A percentile compares a stretch with the other conserved stretches of the same genome.
Conservation (phyloP, 2,797 vertebrate species). For the Mormyrus proboscirostris region DNA sequence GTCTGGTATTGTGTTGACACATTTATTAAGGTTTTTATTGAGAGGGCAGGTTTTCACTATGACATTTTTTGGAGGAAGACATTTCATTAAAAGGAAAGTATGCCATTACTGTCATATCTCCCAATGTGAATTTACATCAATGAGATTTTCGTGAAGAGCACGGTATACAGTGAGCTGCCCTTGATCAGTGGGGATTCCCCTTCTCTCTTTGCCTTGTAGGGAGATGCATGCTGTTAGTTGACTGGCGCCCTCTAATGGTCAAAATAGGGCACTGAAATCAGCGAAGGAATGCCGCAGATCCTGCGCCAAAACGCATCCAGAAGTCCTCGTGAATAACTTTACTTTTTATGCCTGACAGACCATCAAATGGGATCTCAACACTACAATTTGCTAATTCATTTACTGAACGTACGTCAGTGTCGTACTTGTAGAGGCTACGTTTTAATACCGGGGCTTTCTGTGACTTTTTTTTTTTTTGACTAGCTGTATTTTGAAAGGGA, state of each 20-base stretch:
- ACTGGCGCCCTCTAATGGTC: slow-evolving; percentile 19
- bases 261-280: background rate
- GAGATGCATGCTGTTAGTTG: background rate
- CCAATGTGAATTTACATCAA: slow-evolving; percentile 10
- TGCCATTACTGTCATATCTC: background rate
- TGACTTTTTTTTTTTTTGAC: background rate
- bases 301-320: background rate
- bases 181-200: background rate
- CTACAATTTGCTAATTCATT: background rate
- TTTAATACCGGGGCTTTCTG: background rate
- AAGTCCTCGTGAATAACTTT: background rate
- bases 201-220: background rate
- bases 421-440: background rate
- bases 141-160: slow-evolving; percentile 17
- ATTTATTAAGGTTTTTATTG: slow-evolving; percentile 28
- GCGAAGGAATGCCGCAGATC: background rate
- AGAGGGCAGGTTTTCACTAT: slow-evolving; percentile 23
- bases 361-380: background rate
- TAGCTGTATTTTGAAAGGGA: background rate
- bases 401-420: background rate
- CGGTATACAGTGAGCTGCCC: background rate
- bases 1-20: slow-evolving; percentile 33
- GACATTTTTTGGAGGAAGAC: slow-evolving; percentile 27
- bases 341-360: background rate
- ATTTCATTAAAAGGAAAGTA: background rate